Evolutionary conservation across 2,888 invertebrate genomes (phyloP), one percentile per base, ranked within the genome.

Genomic region (Mylabris sibirica): DNA sequence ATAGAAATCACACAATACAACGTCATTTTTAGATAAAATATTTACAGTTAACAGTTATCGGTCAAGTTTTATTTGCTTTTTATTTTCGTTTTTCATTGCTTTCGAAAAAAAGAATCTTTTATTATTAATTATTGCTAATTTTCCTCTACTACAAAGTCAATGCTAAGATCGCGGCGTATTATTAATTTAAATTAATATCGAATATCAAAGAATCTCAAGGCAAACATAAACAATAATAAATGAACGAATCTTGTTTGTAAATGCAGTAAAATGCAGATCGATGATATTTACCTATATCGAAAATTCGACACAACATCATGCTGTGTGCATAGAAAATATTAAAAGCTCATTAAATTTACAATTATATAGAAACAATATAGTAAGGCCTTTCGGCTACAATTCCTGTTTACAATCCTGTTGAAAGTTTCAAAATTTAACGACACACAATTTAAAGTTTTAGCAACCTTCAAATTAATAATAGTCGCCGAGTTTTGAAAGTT

Each of bases 41-140:
- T 57, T 57, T 57, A 57, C 26, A 26, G 3, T 1, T 14, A 57
- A 63, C 41, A 63, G 62, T 68, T 68, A 68, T 68, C 59, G 60
- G 62, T 66, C 60, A 41, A 57, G 62, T 41, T 65, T 30, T 44
- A 44, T 65, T 61, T 49, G 38, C 60, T 60, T n/a, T n/a, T n/a
- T n/a, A n/a, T n/a, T n/a, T n/a, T 64, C 38, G 11, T 2, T 35
- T 35, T 38, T 44, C 3, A 17, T 49, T 49, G 20, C 11, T 49
- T n/a, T 20, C 9, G 49, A 49, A 49, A 49, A 49, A 49, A 30
- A 41, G 6, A 35, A 35, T 35, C n/a, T n/a, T n/a, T n/a, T n/a
- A n/a, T n/a, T n/a, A n/a, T n/a, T n/a, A n/a, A n/a, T 35, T 6
- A 44, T 44, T 44, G 44, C 44, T 17, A 44, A 44, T 44, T 44